These are phyloP conservation scores for Chorisops tibialis DNA, from an alignment of 2,888 invertebrate species.

Conservation along the genomic window DNA sequence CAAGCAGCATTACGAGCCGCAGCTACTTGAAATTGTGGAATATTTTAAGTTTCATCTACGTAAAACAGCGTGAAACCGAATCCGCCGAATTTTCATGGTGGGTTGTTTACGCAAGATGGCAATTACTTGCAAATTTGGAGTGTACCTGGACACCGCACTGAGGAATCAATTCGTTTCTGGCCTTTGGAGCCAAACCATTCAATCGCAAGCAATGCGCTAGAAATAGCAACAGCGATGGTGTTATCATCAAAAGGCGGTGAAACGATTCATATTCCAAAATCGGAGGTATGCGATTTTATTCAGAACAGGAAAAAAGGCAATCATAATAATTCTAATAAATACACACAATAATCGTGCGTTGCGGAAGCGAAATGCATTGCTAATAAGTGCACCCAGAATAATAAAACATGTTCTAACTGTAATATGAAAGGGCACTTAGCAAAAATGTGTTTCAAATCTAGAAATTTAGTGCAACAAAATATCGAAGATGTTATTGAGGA, in stretches of 20 bases:
- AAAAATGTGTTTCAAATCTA: too few species aligned
- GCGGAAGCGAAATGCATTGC: too few species aligned
- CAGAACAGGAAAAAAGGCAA: too few species aligned
- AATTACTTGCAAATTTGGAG: slow-evolving; percentile 36
- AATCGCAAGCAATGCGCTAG: slow-evolving; percentile 36
- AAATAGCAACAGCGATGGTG: slow-evolving; percentile 38
- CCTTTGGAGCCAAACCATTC: slow-evolving; percentile 35
- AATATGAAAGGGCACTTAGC: too few species aligned
- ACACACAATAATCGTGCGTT: too few species aligned
- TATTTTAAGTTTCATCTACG: slow-evolving; percentile 37
- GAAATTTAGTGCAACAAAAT: too few species aligned
- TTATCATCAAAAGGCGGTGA: slow-evolving; percentile 35
- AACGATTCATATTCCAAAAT: slow-evolving; percentile 30
- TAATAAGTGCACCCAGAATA: too few species aligned
- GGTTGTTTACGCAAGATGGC: slow-evolving; percentile 36
- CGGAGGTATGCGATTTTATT: too few species aligned
- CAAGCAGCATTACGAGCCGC: too few species aligned
- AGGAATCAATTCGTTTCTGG: slow-evolving; percentile 40
- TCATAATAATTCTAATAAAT: too few species aligned
- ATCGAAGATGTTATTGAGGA: too few species aligned
- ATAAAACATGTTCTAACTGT: too few species aligned
- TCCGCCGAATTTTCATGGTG: slow-evolving; percentile 34
- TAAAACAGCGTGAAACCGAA: slow-evolving; percentile 37
- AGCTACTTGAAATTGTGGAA: slow-evolving; percentile 38
- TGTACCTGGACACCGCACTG: slow-evolving; percentile 37